Base-by-base conservation (phyloP, 2,888 invertebrate genomes). In the Argynnis bischoffii region DNA sequence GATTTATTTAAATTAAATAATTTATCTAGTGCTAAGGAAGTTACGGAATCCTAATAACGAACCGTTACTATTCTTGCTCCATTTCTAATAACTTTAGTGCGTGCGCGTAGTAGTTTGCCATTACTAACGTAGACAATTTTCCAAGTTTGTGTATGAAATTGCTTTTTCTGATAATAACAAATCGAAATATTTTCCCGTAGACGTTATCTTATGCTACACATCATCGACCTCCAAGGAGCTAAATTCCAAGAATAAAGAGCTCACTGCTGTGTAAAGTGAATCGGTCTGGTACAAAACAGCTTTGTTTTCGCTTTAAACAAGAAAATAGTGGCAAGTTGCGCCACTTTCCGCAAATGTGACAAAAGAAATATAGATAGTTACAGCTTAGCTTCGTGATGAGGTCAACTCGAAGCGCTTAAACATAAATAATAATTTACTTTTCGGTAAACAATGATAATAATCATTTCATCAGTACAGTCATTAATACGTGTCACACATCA, bases 141-240 rank as follows among this genome's bases (percentile, higher is more conserved):
- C 55, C 55, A 18, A 66, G 55, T 55, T 60, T 55, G 41, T 41
- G 31, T n/a, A 50, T 2, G 48, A 60, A 6, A 21, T 54, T 60
- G 48, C 55, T 60, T 15, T 60, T 60, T 51, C 48, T 61, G 55
- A 61, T 60, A 55, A 16, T 51, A 16, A 5, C 55, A 55, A 55
- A 60, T 60, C 54, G 48, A 60, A 66, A 66, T 31, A 53, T 51
- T 6, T 16, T 66, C 15, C 46, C 47, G 15, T 60, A 6, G 50
- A 26, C 14, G 60, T 53, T 53, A 55, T 16, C 6, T 51, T 16
- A 16, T 16, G 6, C n/a, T 16, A 51, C 16, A 51, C n/a, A 8
- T n/a, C 16, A 51, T 16, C 11, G 16, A 15, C 50, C 16, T 51
- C 50, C 6, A 51, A 51, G 16, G n/a, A 16, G 16, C 15, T 51